Evolutionary conservation across 2,888 invertebrate genomes (phyloP), one percentile per base, ranked within the genome.

Genomic region (Aplocera efformata): DNA sequence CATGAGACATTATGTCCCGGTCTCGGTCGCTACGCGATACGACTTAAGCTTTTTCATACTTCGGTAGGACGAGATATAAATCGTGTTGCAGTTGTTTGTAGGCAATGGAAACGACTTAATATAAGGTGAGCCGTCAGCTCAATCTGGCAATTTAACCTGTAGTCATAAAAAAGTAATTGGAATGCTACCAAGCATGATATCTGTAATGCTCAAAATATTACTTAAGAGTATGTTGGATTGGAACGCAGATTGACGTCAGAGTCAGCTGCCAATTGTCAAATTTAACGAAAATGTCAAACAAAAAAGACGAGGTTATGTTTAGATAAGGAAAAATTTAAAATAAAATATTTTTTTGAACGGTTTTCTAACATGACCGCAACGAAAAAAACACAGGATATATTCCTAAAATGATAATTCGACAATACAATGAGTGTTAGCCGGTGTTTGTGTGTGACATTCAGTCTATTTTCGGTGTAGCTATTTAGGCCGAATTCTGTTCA

Each of bases 391-490:
- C 32, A 13, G 26, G 37, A 35, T 56, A 53, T 23, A 32, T 27
- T 41, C 45, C 38, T 7, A 43, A 51, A 32, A 48, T 46, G 31
- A 40, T 47, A 33, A 44, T 54, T 43, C 44, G 31, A 24, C 29
- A 42, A 37, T 48, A 53, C 52, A 58, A 65, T 65, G 57, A 48
- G 36, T 41, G 28, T 33, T 28, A 38, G 29, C 32, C 47, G 48
- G 54, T 52, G 56, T 60, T 56, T 64, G 42, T 59, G 50, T 51
- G 58, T 73, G 73, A 67, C 71, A 63, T 65, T 64, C 53, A 59
- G 63, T 84, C 86, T 86, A 86, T 86, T 86, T 86, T 80, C 59
- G 72, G 77, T 72, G 50, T 59, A 69, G 59, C 48, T 76, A 81
- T 82, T 78, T 77, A 71, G 76, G 74, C 67, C 80, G 68, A 68